A percentile compares a stretch with the other conserved stretches of the same genome.
These are phyloP conservation scores for Patagioenas fasciata DNA, from an alignment of 2,113 vertebrate genomes.

Conservation along the genomic window DNA sequence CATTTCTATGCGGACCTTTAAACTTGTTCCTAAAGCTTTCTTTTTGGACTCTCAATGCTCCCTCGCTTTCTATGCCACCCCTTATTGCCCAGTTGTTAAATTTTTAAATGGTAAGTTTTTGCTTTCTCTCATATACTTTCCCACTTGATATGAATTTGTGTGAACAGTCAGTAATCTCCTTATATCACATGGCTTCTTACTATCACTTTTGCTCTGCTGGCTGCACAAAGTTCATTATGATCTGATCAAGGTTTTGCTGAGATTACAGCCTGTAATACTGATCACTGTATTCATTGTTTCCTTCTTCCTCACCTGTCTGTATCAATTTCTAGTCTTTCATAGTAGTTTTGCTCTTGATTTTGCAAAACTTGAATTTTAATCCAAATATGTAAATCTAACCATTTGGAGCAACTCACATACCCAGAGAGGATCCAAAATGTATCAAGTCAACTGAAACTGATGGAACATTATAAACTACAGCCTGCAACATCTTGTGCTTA, in stretches of 20 bases:
- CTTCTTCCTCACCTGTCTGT: neutral
- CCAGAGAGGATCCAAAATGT: neutral
- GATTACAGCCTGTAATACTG: neutral
- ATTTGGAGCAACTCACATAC: neutral
- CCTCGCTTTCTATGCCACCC: neutral
- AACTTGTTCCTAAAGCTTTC: neutral
- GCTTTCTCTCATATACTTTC: neutral
- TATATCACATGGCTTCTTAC: neutral
- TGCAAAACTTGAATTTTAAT: neutral
- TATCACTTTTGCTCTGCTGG: neutral
- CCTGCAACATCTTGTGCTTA: neutral
- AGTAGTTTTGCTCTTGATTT: neutral
- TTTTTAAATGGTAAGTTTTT: neutral
- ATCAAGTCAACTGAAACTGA: neutral
- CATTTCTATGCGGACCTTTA: neutral
- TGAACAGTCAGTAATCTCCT: neutral
- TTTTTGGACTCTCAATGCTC: neutral
- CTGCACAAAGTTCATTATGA: neutral
- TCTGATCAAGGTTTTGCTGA: neutral
- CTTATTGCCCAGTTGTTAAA: neutral
- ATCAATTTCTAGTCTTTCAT: neutral
- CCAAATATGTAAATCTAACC: neutral
- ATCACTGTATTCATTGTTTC: neutral
- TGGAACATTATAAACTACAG: neutral
- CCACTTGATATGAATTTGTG: neutral